Conservation (phyloP, 2,888 invertebrate species). For the Ditula angustiorana region DNA sequence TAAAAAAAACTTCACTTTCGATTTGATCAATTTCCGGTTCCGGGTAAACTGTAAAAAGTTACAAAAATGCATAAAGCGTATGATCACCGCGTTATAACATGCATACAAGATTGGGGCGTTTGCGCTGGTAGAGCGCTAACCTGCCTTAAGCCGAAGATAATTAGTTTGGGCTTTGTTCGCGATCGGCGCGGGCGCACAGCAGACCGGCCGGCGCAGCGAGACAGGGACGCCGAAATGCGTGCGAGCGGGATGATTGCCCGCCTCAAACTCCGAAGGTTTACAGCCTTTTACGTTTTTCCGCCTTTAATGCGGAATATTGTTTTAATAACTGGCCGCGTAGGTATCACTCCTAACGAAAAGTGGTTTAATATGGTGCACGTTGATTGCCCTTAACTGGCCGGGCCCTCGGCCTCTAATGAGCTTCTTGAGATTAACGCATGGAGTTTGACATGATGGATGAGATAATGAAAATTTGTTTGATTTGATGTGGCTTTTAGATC, state of each 20-base stretch:
- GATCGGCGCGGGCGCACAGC: slow-evolving; percentile 57
- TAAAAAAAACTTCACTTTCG: background rate
- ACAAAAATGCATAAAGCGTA: background rate
- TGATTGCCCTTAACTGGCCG: slow-evolving; percentile 53
- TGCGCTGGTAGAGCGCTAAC: slow-evolving; percentile 25
- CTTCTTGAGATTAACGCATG: slow-evolving; percentile 66
- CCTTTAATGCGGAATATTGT: slow-evolving; percentile 42
- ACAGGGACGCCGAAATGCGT: slow-evolving; percentile 50
- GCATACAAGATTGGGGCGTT: slow-evolving; percentile 34
- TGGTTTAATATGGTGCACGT: slow-evolving; percentile 52
- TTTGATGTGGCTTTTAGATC: slow-evolving; percentile 56
- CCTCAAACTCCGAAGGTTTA: slow-evolving; percentile 12
- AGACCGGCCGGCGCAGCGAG: slow-evolving; percentile 72
- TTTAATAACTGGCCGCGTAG: slow-evolving; percentile 53
- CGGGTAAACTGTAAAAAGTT: background rate
- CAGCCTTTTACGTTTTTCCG: slow-evolving; percentile 28
- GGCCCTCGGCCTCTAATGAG: slow-evolving; percentile 65
- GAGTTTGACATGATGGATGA: slow-evolving; percentile 77
- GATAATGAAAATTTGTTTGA: slow-evolving; percentile 75
- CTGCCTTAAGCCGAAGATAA: slow-evolving; percentile 43
- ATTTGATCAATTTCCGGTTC: background rate
- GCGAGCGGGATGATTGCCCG: slow-evolving; percentile 48
- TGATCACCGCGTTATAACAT: slow-evolving; percentile 16
- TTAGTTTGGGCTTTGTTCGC: slow-evolving; percentile 41
- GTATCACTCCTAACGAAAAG: slow-evolving; percentile 51